Conservation (phyloP, 2,797 vertebrate genomes). For the Prionace glauca region DNA sequence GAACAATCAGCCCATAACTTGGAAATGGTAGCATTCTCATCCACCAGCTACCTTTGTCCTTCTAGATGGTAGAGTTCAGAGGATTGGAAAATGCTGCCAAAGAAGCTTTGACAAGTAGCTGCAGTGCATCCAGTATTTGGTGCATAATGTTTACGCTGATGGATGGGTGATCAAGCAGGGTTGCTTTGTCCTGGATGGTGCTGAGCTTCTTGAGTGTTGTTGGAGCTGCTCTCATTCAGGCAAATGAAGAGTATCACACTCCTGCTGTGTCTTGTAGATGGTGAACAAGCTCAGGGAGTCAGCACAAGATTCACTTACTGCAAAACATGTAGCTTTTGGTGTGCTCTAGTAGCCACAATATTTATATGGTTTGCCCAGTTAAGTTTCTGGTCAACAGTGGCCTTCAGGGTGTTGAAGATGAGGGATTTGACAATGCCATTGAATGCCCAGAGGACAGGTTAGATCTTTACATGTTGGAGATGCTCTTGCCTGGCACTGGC, state of each 20-base stretch:
- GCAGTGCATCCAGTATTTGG: background rate
- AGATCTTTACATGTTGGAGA: background rate
- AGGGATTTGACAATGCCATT: background rate
- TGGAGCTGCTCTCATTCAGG: background rate
- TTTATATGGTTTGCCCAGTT: background rate
- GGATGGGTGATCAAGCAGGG: background rate
- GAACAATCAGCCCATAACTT: background rate
- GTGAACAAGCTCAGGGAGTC: background rate
- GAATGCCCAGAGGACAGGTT: background rate
- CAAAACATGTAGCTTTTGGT: background rate
- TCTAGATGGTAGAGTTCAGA: background rate
- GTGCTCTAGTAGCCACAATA: background rate
- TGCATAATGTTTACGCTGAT: background rate
- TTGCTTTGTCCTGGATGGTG: background rate
- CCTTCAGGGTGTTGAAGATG: background rate
- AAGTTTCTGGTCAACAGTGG: background rate
- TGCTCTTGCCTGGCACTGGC: background rate
- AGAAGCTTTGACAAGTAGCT: background rate
- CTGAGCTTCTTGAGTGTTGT: background rate
- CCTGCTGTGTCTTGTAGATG: background rate
- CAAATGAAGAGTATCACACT: background rate
- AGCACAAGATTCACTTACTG: background rate
- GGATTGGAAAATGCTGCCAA: background rate
- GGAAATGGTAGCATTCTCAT: background rate
- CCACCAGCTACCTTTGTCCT: background rate